phyloP scores from a whole-genome alignment of 2,113 vertebrate genomes.

The Peromyscus polionotus region DNA sequence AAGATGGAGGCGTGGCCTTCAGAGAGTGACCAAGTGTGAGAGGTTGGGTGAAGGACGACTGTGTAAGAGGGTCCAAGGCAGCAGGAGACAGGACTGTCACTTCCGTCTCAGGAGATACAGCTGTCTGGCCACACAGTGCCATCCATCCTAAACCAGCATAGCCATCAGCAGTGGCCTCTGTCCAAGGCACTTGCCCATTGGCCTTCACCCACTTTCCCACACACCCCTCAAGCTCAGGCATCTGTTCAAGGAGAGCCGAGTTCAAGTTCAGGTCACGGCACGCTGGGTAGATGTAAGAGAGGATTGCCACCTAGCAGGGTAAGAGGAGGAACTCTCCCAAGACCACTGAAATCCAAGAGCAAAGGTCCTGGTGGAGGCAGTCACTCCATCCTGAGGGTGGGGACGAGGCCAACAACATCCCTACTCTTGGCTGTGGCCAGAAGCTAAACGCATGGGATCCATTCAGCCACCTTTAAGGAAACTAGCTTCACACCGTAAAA shows the following conservation, averaged over 20 bases:
- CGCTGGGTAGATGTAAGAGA: rapidly evolving
- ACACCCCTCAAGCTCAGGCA: not conserved
- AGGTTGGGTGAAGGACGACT: rapidly evolving
- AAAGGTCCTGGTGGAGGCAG: not conserved
- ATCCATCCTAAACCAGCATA: rapidly evolving
- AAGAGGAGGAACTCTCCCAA: not conserved
- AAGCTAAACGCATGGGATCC: not conserved
- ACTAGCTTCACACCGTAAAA: not conserved
- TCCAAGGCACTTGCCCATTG: not conserved
- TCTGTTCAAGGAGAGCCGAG: rapidly evolving
- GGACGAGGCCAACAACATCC: not conserved
- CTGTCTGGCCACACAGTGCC: rapidly evolving
- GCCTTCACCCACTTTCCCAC: not conserved
- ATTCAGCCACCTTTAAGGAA: constrained; percentile 19
- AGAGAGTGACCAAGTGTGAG: too few relatives aligned
- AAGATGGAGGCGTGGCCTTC: not conserved
- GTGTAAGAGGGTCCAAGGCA: not conserved
- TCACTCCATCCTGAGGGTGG: not conserved
- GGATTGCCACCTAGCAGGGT: not conserved
- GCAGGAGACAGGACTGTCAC: not conserved
- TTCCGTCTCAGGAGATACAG: not conserved
- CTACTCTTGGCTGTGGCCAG: not conserved
- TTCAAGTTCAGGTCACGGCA: not conserved
- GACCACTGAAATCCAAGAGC: rapidly evolving
- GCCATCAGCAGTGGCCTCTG: rapidly evolving